These are phyloP conservation scores for Orthosia cruda DNA, from an alignment of 2,888 invertebrate species.

Conservation along the genomic window DNA sequence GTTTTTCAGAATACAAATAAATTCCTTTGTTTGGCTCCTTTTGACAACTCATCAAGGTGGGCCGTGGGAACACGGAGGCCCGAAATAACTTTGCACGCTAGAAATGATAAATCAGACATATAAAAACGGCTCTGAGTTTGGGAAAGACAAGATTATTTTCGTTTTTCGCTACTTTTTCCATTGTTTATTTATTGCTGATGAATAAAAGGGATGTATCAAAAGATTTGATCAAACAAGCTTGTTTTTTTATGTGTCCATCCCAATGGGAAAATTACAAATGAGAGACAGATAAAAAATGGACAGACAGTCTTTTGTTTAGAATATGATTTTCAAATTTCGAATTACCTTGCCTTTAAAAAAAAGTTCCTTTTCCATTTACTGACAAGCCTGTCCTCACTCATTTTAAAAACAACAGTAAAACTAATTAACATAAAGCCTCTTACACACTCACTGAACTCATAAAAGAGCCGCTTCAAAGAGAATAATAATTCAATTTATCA, in stretches of 20 bases:
- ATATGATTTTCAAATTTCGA: background rate
- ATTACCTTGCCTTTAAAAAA: background rate
- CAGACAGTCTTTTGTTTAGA: background rate
- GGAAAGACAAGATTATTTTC: constrained; percentile 30
- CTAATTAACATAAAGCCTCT: constrained; percentile 44
- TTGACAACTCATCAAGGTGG: constrained; percentile 64
- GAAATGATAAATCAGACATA: constrained; percentile 60
- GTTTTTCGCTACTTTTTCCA: constrained; percentile 21
- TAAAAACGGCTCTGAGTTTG: constrained; percentile 27
- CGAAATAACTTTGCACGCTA: constrained; percentile 50
- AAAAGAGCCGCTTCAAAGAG: constrained; percentile 55
- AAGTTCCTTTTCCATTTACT: background rate
- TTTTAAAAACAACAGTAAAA: constrained; percentile 45
- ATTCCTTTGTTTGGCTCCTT: constrained; percentile 59
- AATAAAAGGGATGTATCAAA: constrained; percentile 36
- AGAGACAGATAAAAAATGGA: background rate
- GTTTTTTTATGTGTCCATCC: background rate
- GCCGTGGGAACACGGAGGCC: constrained; percentile 28
- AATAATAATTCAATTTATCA: constrained; percentile 67
- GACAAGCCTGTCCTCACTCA: background rate
- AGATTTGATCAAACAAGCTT: constrained; percentile 20
- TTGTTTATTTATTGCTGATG: constrained; percentile 42
- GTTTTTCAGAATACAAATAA: constrained; percentile 52
- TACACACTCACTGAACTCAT: constrained; percentile 42
- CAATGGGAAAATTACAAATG: background rate